Percentiles rank a stretch among this genome's conserved stretches.
Evolutionary conservation across 2,113 vertebrate species (phyloP).

Genomic region (Nycticebus coucang): DNA sequence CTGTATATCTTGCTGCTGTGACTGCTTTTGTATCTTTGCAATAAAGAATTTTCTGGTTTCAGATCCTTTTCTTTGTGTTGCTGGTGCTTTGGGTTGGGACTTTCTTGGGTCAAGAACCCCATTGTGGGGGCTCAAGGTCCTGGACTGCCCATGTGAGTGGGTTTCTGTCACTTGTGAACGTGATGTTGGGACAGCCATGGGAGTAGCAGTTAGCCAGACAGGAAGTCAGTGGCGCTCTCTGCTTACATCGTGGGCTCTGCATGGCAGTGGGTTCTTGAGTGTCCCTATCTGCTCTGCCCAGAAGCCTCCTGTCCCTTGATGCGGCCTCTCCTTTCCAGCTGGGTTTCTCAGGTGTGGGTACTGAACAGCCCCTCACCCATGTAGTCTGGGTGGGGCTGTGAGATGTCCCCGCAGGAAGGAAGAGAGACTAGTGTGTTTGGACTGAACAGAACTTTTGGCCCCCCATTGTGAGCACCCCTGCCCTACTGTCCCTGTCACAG

Average conservation of each 20-base stretch:
- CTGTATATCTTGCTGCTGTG: constrained; percentile 89
- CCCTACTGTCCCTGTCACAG: too few relatives aligned
- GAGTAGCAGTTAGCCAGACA: neutral
- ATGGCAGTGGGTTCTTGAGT: neutral
- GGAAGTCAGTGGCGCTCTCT: neutral
- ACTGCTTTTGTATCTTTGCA: constrained; percentile 94
- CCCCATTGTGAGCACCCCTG: neutral
- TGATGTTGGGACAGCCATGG: neutral
- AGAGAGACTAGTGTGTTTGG: too few relatives aligned
- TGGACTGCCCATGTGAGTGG: neutral
- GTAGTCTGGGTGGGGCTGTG: neutral
- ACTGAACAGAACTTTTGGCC: too few relatives aligned
- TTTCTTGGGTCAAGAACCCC: neutral
- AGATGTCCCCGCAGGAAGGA: neutral
- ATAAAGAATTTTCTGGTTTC: constrained; percentile 93
- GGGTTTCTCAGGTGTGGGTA: neutral
- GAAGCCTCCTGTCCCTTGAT: fast-evolving
- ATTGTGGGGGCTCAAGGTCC: fast-evolving
- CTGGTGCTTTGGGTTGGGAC: constrained; percentile 40
- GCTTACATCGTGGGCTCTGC: neutral
- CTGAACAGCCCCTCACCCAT: neutral
- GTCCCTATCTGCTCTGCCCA: neutral
- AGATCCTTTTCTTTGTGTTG: constrained; percentile 69
- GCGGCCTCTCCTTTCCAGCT: too few relatives aligned
- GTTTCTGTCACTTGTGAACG: neutral